Evolutionary conservation across 2,797 vertebrate species (phyloP).

Genomic region (Dendrocincla fuliginosa): DNA sequence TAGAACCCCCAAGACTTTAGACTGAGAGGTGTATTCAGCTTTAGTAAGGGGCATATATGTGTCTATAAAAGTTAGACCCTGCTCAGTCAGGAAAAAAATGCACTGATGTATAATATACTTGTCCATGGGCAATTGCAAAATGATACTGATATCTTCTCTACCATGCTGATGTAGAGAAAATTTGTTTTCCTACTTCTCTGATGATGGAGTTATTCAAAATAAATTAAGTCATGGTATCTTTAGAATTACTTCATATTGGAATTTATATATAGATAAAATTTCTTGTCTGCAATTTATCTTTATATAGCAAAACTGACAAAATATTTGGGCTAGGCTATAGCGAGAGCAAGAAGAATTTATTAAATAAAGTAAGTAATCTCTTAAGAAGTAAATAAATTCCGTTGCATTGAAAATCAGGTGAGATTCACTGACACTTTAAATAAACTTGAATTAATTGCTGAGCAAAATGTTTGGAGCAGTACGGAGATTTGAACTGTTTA

Average conservation of each 20-base stretch:
- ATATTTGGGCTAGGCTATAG: background rate
- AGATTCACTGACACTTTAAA: background rate
- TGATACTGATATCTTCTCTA: background rate
- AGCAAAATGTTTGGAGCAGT: background rate
- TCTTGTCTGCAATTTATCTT: background rate
- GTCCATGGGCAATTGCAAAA: background rate
- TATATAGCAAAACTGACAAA: background rate
- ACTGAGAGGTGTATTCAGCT: background rate
- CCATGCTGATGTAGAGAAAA: background rate
- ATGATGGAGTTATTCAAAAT: background rate
- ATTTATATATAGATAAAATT: background rate
- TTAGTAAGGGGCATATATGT: background rate
- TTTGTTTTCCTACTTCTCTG: background rate
- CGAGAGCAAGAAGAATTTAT: background rate
- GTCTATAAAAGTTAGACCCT: background rate
- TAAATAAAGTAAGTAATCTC: background rate
- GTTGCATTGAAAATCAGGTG: background rate
- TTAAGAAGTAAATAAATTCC: background rate
- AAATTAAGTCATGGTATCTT: background rate
- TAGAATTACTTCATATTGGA: background rate
- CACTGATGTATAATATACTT: fast-evolving
- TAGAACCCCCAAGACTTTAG: background rate
- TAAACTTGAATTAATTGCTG: background rate
- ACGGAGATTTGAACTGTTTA: background rate
- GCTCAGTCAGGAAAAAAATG: background rate